phyloP scores from a whole-genome alignment of 2,797 vertebrate genomes.

The Sebastes iracundus region DNA sequence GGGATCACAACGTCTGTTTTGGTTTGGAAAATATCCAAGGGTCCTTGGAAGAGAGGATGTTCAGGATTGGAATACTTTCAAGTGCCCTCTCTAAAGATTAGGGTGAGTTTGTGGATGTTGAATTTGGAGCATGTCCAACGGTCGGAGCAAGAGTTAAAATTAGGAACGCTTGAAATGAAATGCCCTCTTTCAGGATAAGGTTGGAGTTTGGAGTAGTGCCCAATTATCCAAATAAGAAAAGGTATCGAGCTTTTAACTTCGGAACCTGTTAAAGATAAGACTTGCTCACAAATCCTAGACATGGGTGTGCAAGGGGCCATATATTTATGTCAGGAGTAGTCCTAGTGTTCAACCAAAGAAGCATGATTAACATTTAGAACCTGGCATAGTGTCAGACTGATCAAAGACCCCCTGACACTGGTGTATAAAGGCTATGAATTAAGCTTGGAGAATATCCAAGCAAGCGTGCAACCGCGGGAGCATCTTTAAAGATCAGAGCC shows the following conservation, averaged over 20 bases:
- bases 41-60: slow-evolving; percentile 53
- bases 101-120: slow-evolving; percentile 44
- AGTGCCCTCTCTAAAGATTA: slow-evolving; percentile 63
- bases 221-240: slow-evolving; percentile 12
- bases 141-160: slow-evolving; percentile 26
- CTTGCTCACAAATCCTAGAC: slow-evolving; percentile 8
- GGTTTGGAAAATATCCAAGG: slow-evolving; percentile 68
- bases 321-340: slow-evolving; percentile 20
- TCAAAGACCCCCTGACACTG: slow-evolving; percentile 61
- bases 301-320: slow-evolving; percentile 7
- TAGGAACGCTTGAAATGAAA: slow-evolving; percentile 34
- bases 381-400: slow-evolving; percentile 55
- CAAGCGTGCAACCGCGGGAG: slow-evolving; percentile 41
- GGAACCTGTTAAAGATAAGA: slow-evolving; percentile 15
- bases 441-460: slow-evolving; percentile 62
- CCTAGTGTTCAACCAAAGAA: slow-evolving; percentile 36
- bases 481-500: slow-evolving; percentile 67
- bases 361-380: slow-evolving; percentile 67
- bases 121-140: slow-evolving; percentile 54
- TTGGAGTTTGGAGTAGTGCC: slow-evolving; percentile 14
- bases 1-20: slow-evolving; percentile 57
- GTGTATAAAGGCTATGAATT: slow-evolving; percentile 57
- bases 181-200: slow-evolving; percentile 19
- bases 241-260: slow-evolving; percentile 6
- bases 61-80: slow-evolving; percentile 64